Evolutionary conservation across 2,797 vertebrate species (phyloP).

Genomic region (Gouania willdenowi): DNA sequence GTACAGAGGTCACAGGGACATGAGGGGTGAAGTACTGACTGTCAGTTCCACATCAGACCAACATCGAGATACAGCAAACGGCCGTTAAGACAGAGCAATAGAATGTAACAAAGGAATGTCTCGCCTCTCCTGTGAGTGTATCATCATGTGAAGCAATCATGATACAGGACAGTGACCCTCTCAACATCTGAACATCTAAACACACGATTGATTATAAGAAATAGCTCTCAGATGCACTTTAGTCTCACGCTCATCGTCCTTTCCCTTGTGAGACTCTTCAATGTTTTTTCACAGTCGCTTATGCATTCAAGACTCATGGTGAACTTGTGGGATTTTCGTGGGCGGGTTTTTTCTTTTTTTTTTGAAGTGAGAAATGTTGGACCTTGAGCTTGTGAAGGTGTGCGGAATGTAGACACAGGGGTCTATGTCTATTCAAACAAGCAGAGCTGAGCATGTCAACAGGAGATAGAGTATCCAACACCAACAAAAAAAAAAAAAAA

Average conservation of each 20-base stretch:
- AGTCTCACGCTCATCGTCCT: too few species aligned
- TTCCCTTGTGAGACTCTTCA: conserved; percentile 17
- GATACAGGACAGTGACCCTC: too few species aligned
- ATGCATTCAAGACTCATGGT: too few species aligned
- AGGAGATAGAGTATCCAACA: not conserved
- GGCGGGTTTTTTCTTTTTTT: not conserved
- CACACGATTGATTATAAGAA: too few species aligned
- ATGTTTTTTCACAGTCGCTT: too few species aligned
- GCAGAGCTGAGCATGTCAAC: conserved; percentile 25
- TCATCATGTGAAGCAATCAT: too few species aligned
- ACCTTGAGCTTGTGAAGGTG: conserved; percentile 66
- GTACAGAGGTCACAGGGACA: conserved; percentile 5
- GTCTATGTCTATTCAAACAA: conserved; percentile 57
- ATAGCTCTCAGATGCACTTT: too few species aligned
- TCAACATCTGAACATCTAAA: too few species aligned
- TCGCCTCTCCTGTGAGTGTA: too few species aligned
- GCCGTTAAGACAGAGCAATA: too few species aligned
- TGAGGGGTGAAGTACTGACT: not conserved
- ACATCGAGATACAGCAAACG: too few species aligned
- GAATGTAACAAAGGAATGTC: too few species aligned
- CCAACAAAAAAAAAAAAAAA: not conserved
- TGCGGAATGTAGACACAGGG: conserved; percentile 62
- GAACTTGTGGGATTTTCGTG: conserved; percentile 1
- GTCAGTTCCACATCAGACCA: conserved; percentile 1
- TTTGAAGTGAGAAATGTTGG: conserved; percentile 59